Conservation (phyloP, 92 coral and sea anemone genomes). For the Meandrina meandrites region DNA sequence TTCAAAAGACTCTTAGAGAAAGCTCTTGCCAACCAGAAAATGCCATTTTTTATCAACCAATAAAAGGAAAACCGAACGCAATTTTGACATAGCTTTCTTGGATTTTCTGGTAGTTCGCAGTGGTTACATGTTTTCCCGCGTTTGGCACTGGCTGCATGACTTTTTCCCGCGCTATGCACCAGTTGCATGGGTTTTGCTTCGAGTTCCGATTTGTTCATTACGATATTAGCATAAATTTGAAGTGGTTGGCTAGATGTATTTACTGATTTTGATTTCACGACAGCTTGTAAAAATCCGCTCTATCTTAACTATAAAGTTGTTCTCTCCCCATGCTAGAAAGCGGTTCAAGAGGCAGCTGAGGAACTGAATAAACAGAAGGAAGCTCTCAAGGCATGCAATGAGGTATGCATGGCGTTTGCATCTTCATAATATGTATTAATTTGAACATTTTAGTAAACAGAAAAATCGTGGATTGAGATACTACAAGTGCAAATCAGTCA, state of each 20-base stretch:
- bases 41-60: background rate
- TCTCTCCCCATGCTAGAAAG: conserved; percentile 55
- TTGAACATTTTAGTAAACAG: background rate
- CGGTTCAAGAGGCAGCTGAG: conserved; percentile 84
- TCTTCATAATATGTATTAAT: background rate
- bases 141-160: background rate
- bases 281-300: background rate
- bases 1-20: no score
- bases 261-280: background rate
- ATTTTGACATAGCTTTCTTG: background rate
- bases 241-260: background rate
- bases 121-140: background rate
- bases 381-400: conserved; percentile 79
- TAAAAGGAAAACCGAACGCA: background rate
- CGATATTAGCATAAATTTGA: background rate
- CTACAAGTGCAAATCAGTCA: background rate
- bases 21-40: no score
- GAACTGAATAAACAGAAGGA: conserved; percentile 90
- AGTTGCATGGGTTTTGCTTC: background rate
- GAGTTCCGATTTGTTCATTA: background rate
- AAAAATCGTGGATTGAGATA: background rate
- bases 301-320: background rate
- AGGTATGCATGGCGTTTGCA: conserved; percentile 53
- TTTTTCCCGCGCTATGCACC: background rate
- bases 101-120: background rate